These are phyloP conservation scores for Halichondria panicea DNA, from an alignment of 37 sponge, comb jelly and placozoan genomes.

Conservation along the genomic window DNA sequence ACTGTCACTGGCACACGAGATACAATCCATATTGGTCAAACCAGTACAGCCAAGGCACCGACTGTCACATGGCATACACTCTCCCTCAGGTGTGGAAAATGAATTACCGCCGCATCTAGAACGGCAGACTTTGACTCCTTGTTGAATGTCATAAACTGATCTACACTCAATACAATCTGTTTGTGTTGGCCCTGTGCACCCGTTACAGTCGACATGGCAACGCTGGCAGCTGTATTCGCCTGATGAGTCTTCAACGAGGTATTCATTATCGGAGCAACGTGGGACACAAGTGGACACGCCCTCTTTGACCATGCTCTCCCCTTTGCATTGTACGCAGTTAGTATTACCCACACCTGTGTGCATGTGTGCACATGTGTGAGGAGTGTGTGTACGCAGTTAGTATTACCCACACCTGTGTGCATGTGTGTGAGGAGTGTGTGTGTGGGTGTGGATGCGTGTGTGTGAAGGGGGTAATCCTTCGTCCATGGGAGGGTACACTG, in stretches of 20 bases:
- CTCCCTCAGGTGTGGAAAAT: not conserved
- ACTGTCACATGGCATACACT: too few relatives aligned
- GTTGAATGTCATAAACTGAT: not conserved
- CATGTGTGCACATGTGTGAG: not conserved
- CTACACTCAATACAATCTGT: conserved; percentile 18
- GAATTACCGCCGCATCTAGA: not conserved
- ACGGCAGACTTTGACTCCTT: not conserved
- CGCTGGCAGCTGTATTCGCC: not conserved
- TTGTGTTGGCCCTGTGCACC: conserved; percentile 25
- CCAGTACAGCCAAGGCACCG: too few relatives aligned
- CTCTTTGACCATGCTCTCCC: not conserved
- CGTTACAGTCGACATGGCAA: conserved; percentile 29
- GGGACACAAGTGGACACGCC: conserved; percentile 10
- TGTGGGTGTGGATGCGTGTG: not conserved
- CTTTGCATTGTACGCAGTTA: conserved; percentile 28
- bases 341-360: conserved; percentile 14
- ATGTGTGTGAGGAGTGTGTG: not conserved
- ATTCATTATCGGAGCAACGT: conserved; percentile 8
- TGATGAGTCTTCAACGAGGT: not conserved
- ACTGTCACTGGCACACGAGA: too few relatives aligned
- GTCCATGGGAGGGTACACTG: too few relatives aligned
- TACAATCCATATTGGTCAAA: too few relatives aligned
- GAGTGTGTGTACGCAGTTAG: not conserved
- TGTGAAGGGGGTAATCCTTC: too few relatives aligned
- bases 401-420: not conserved